phyloP scores from a whole-genome alignment of 2,113 vertebrate species.

The Monopterus albus region DNA sequence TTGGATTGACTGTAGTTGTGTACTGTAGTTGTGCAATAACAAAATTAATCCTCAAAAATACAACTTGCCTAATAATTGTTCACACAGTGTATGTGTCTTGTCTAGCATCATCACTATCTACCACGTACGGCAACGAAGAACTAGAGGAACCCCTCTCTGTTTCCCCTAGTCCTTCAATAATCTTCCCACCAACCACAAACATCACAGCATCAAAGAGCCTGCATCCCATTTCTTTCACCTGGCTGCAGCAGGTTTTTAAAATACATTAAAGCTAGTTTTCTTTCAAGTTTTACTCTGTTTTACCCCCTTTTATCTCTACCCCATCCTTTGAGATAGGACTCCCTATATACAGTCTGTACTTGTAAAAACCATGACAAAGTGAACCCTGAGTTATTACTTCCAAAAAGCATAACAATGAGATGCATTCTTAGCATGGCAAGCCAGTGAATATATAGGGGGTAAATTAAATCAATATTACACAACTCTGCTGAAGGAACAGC shows the following conservation, averaged over 20 bases:
- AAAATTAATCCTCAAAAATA: too few relatives aligned
- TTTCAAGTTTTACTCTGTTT: slow-evolving; percentile 30
- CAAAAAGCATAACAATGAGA: slow-evolving; percentile 48
- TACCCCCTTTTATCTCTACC: slow-evolving; percentile 25
- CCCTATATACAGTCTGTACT: slow-evolving; percentile 28
- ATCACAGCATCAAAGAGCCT: slow-evolving; percentile 12
- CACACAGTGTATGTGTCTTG: slow-evolving; percentile 68
- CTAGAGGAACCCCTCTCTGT: slow-evolving; percentile 16
- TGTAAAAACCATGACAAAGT: slow-evolving; percentile 43
- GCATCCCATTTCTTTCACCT: slow-evolving; percentile 2
- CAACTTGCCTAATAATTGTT: too few relatives aligned
- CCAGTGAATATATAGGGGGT: slow-evolving; percentile 66
- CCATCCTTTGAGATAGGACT: slow-evolving; percentile 20
- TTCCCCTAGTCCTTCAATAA: background rate
- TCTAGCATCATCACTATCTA: slow-evolving; percentile 70
- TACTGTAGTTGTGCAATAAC: too few relatives aligned
- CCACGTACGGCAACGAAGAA: slow-evolving; percentile 23
- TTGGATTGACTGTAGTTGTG: too few relatives aligned
- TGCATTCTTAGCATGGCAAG: slow-evolving; percentile 63
- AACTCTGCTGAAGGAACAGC: slow-evolving; percentile 52
- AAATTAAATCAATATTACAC: slow-evolving; percentile 78
- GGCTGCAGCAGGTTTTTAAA: slow-evolving; percentile 32
- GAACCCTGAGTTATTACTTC: slow-evolving; percentile 41
- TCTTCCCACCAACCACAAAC: slow-evolving; percentile 3
- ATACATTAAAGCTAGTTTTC: slow-evolving; percentile 7